Conservation (phyloP, 2,113 vertebrate genomes). For the Acanthisitta chloris region DNA sequence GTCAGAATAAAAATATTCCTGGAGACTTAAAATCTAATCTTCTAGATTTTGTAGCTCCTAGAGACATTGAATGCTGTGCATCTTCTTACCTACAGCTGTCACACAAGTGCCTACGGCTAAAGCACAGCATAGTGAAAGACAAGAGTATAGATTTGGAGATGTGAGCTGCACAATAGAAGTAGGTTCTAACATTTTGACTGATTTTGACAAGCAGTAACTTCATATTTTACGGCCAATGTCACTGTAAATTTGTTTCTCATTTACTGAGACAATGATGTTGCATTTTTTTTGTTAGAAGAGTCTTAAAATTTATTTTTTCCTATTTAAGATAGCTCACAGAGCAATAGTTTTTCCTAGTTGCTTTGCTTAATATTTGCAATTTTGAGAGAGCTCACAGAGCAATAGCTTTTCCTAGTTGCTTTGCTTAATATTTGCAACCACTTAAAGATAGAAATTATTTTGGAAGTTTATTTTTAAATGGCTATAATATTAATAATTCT, state of each 20-base stretch:
- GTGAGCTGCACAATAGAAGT: not conserved
- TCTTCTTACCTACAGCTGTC: not conserved
- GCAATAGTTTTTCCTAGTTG: not conserved
- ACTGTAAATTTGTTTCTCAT: not conserved
- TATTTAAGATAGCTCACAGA: fast-evolving
- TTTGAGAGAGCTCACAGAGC: too few species aligned
- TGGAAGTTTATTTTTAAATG: not conserved
- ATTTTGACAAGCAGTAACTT: not conserved
- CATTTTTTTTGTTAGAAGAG: not conserved
- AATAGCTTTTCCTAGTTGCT: not conserved
- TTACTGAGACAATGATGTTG: not conserved
- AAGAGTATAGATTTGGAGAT: not conserved
- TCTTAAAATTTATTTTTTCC: not conserved
- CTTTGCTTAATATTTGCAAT: not conserved
- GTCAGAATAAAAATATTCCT: not conserved
- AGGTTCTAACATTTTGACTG: not conserved
- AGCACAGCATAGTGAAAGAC: not conserved
- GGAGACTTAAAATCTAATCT: not conserved
- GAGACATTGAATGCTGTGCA: not conserved
- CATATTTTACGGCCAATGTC: not conserved
- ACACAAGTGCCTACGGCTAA: not conserved
- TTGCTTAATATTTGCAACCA: not conserved
- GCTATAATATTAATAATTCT: not conserved
- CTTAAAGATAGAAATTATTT: not conserved
- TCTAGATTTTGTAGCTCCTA: not conserved